Conservation (phyloP, 2,113 vertebrate species). For the Heptranchias perlo region DNA sequence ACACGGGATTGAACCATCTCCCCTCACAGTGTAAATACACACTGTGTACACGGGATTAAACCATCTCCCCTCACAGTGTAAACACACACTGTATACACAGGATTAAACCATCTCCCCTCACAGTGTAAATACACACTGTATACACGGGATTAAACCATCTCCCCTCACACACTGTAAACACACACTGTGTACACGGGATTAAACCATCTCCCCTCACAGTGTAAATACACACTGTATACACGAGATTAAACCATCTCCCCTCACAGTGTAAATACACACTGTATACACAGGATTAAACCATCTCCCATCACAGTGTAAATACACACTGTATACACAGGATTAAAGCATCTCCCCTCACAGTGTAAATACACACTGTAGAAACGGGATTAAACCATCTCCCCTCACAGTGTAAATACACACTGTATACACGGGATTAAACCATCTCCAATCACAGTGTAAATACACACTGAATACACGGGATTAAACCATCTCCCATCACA, state of each 20-base stretch:
- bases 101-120: too few species aligned
- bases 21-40: too few species aligned
- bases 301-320: too few species aligned
- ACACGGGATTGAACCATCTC: not conserved
- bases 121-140: not conserved
- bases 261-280: too few species aligned
- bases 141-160: not conserved
- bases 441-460: too few species aligned
- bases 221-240: not conserved
- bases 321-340: not conserved
- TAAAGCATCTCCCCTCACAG: too few species aligned
- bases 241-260: too few species aligned
- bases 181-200: not conserved
- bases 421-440: not conserved
- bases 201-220: too few species aligned
- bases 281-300: not conserved
- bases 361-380: not conserved
- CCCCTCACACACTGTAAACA: too few species aligned
- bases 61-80: too few species aligned
- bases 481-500: too few species aligned
- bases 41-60: not conserved
- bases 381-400: not conserved
- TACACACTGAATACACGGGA: not conserved
- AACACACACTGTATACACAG: not conserved
- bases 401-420: too few species aligned